Evolutionary conservation across 1,140 invertebrate species (phyloP), one percentile per base, ranked within the genome.

Genomic region (Heterodera carotae): DNA sequence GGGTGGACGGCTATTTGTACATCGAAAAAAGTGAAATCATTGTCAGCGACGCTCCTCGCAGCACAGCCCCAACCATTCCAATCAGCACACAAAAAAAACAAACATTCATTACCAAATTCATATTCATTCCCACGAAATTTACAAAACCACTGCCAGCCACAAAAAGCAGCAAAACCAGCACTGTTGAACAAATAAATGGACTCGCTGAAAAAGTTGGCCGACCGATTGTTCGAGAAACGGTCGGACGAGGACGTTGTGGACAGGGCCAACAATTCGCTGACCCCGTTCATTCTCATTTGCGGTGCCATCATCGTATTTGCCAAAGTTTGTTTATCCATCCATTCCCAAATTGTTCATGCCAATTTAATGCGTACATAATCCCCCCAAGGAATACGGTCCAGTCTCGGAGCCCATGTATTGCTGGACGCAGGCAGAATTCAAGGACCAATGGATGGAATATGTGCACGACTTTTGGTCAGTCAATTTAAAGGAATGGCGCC

Each of bases 191-290:
- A 8, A 15, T 2, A 53, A 53, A 53, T 53, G 48, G 48, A 53
- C 48, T 10, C 18, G 15, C 48, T 53, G 48, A 53, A 53, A 53
- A 53, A 53, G 48, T 53, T 53, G 48, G 48, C 48, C 18, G 48
- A 53, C 1, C 48, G 48, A 53, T 66, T 66, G 62, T 66, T 66
- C 22, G 33, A 66, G 62, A 66, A 66, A 25, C 62, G 62, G 62
- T 3, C 62, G 12, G 62, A 66, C 62, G 62, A 66, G 62, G 62
- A 66, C 62, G 12, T 66, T 34, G 62, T 66, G 62, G 62, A 66
- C 33, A 29, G 62, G 25, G 27, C 10, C n/a, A 66, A 66, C 62
- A 66, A 66, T 22, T 29, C 62, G 27, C 15, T 22, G 1, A 66
- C 62, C n/a, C 62, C 62, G 0, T 66, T 66, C 62, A 3, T 66